These are phyloP conservation scores for Leptatherina wallacei DNA, from an alignment of 2,797 vertebrate genomes.

Conservation along the genomic window DNA sequence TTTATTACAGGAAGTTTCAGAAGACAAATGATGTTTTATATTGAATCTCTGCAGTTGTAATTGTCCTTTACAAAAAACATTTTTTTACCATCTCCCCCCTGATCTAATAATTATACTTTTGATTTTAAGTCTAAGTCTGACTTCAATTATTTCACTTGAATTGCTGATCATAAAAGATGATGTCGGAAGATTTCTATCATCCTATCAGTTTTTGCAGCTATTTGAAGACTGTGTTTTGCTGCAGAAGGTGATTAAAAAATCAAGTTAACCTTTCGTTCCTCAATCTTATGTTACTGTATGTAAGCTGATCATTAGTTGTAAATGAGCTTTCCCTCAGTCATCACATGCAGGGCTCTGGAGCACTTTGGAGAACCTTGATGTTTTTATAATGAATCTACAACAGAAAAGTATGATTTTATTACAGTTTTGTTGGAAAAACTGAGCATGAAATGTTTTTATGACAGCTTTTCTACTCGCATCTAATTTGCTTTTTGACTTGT, in stretches of 20 bases:
- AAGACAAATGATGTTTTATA: not conserved
- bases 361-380: not conserved
- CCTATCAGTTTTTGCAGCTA: not conserved
- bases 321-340: not conserved
- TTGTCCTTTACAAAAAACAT: not conserved
- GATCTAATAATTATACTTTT: not conserved
- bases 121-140: not conserved
- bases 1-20: conserved; percentile 16
- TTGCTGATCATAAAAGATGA: conserved; percentile 9
- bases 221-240: not conserved
- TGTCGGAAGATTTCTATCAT: conserved; percentile 10
- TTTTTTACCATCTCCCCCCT: not conserved
- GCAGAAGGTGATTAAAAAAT: not conserved
- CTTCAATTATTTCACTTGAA: not conserved
- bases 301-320: not conserved
- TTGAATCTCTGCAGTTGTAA: not conserved
- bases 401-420: not conserved
- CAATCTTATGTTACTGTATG: not conserved
- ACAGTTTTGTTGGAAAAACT: too few species aligned
- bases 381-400: not conserved
- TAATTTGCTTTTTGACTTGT: too few species aligned
- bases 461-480: not conserved
- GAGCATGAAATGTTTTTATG: too few species aligned
- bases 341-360: not conserved
- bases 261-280: not conserved